Conservation (phyloP, 2,113 vertebrate genomes). For the Nerophis ophidion region DNA sequence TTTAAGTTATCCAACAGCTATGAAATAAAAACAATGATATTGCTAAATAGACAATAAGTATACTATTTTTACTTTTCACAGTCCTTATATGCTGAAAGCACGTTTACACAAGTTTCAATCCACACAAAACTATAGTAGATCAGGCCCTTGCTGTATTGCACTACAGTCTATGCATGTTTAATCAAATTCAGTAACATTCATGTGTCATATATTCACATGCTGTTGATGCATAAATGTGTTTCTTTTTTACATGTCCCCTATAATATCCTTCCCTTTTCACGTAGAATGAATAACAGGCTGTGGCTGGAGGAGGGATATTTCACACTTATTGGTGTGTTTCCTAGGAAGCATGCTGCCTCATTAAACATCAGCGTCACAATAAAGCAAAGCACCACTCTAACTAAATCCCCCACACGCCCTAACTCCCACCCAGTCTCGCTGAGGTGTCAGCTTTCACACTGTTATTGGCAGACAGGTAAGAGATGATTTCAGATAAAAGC, state of each 20-base stretch:
- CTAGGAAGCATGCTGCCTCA: slow-evolving; percentile 48
- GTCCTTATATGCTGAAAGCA: too few species aligned
- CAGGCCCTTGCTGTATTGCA: too few species aligned
- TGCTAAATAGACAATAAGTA: too few species aligned
- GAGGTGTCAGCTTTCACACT: slow-evolving; percentile 62
- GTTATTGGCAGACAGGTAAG: slow-evolving; percentile 1
- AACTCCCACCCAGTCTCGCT: slow-evolving; percentile 27
- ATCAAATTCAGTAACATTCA: neutral
- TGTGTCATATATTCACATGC: slow-evolving; percentile 9
- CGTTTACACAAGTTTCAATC: too few species aligned
- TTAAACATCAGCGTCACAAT: slow-evolving; percentile 43
- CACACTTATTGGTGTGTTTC: slow-evolving; percentile 57
- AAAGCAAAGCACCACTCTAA: slow-evolving; percentile 10
- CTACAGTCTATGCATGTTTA: too few species aligned
- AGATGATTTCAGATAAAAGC: neutral
- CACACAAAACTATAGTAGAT: too few species aligned
- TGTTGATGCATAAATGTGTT: too few species aligned
- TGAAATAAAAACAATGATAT: too few species aligned
- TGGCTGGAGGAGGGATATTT: slow-evolving; percentile 37
- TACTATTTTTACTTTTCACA: too few species aligned
- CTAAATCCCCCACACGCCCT: neutral
- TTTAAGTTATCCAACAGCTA: too few species aligned
- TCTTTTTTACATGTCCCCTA: neutral
- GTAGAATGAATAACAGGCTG: neutral
- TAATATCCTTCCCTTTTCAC: neutral